Evolutionary conservation across 2,797 vertebrate species (phyloP).

Genomic region (Epinephelus malabaricus): DNA sequence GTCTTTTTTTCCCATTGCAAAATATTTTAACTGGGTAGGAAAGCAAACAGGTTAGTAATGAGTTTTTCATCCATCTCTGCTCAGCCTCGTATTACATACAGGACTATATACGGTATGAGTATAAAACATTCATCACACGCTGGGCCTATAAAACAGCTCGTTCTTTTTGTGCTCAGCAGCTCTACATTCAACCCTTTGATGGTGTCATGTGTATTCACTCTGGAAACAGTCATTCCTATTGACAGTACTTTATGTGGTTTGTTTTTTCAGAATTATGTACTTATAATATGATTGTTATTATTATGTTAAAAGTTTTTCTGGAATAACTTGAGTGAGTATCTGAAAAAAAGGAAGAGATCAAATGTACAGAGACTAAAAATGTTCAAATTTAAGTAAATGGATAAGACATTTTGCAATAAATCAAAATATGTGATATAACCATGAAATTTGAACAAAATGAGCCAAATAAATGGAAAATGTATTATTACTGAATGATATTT

Average conservation of each 20-base stretch:
- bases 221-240: neutral
- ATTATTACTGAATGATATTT: neutral
- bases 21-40: neutral
- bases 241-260: neutral
- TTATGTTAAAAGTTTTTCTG: neutral
- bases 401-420: neutral
- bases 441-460: neutral
- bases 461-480: neutral
- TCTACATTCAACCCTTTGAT: neutral
- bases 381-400: neutral
- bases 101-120: neutral
- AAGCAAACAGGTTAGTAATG: neutral
- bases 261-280: neutral
- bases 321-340: neutral
- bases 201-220: neutral
- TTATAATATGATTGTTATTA: neutral
- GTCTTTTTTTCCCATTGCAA: neutral
- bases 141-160: neutral
- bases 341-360: neutral
- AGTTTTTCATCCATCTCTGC: slow-evolving; percentile 5
- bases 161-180: neutral
- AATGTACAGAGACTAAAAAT: neutral
- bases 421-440: neutral
- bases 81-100: neutral
- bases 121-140: slow-evolving; percentile 15